Base-by-base conservation (phyloP, 2,797 vertebrate species). In the Sphaeramia orbicularis region DNA sequence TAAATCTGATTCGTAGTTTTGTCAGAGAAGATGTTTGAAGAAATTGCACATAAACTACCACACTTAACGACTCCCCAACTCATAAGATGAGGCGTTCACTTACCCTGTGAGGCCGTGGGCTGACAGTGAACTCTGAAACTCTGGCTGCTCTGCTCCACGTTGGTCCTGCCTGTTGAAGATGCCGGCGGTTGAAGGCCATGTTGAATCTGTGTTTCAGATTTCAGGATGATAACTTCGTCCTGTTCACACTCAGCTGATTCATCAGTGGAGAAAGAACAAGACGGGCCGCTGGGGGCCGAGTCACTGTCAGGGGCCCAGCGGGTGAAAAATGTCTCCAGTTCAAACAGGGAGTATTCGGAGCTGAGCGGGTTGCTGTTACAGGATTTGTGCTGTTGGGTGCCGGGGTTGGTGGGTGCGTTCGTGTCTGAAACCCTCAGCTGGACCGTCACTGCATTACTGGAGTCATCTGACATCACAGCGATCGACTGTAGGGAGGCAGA, bases 241-340 rank as follows among this genome's bases (percentile, higher is more conserved):
- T 79, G 71, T 42, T 86, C 86, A 13, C 53, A 37, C 15, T 87
- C 80, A 4, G 36, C 19, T 2, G 72, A 50, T 13, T 84, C 74
- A 1, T 79, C 63, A 6, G n/a, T 2, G 5, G 61, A 24, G 27
- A 88, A 86, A n/a, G 87, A 86, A 43, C 81, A 87, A 0, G 81
- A 83, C 4, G 86, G 74, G 15, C 82, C 83, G 2, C 58, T 19
- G 0, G 63, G 14, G 36, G 68, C 21, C 1, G 90, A 58, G 8
- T 76, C 74, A 6, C 16, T 45, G 11, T 90, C 86, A 1, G 91
- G 78, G 44, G 84, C 80, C 93, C 91, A 93, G 30, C 80, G 84
- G 10, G 85, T 85, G 48, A 92, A 91, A 52, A 90, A 88, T 0
- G 83, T 86, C 69, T 91, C 90, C 14, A 92, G 76, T 7, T 93